Evolutionary conservation across 1,140 invertebrate species (phyloP).

Genomic region (Drosophila ogumai): DNA sequence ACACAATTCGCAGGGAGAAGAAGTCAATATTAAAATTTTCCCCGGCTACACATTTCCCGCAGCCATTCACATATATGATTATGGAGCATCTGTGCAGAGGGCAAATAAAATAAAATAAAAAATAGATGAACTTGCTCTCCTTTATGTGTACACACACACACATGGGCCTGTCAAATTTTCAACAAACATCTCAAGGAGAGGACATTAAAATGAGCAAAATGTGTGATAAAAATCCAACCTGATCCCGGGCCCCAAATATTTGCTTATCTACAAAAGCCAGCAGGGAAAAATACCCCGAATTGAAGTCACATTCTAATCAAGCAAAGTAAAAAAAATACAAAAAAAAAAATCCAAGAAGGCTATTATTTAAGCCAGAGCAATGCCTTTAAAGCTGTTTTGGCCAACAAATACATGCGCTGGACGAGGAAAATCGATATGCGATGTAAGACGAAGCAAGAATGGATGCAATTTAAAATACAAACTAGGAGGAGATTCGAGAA

Average conservation of each 20-base stretch:
- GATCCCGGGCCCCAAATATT: constrained; percentile 37
- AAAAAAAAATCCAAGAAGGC: neutral
- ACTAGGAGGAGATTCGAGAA: neutral
- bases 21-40: constrained; percentile 48
- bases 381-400: constrained; percentile 25
- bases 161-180: constrained; percentile 18
- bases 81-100: constrained; percentile 54
- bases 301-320: constrained; percentile 53
- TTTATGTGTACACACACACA: constrained; percentile 20
- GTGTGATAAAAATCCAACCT: constrained; percentile 66
- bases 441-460: neutral
- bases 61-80: constrained; percentile 35
- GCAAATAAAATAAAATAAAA: constrained; percentile 76
- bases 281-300: constrained; percentile 28
- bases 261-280: constrained; percentile 43
- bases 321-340: constrained; percentile 4
- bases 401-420: neutral
- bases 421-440: constrained; percentile 1
- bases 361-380: neutral
- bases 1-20: constrained; percentile 6
- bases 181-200: constrained; percentile 56
- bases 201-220: constrained; percentile 75
- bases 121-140: constrained; percentile 68
- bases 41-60: constrained; percentile 1
- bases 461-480: constrained; percentile 1